A percentile compares a stretch with the other conserved stretches of the same genome.
Conservation (phyloP, 2,113 vertebrate species). For the Elaphurus davidianus region DNA sequence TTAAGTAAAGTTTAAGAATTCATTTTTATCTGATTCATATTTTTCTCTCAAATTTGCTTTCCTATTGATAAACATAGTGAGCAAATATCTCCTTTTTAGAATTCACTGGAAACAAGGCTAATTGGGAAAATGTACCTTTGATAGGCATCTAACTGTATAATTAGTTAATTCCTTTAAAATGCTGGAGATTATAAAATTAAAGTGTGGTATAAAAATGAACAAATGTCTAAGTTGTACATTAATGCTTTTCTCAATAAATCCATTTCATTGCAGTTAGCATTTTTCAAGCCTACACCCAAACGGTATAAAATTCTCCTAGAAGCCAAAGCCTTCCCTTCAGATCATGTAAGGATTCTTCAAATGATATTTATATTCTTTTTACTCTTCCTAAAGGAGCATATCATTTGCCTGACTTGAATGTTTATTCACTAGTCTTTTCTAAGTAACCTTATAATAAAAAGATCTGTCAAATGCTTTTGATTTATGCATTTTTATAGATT, state of each 20-base stretch:
- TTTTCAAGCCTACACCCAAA: conserved; percentile 92
- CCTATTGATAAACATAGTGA: conserved; percentile 23
- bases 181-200: conserved; percentile 10
- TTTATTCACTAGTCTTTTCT: conserved; percentile 78
- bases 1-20: conserved; percentile 23
- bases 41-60: conserved; percentile 4
- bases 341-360: conserved; percentile 90
- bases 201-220: conserved; percentile 35
- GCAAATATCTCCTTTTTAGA: neutral
- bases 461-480: conserved; percentile 78
- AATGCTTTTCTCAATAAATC: conserved; percentile 57
- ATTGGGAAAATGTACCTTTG: conserved; percentile 4
- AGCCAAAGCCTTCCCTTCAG: conserved; percentile 94
- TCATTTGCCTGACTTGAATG: conserved; percentile 74
- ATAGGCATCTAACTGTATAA: conserved; percentile 5
- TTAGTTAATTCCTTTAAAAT: conserved; percentile 48
- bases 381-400: conserved; percentile 55
- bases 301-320: conserved; percentile 95
- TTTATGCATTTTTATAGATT: conserved; percentile 76
- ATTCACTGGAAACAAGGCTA: conserved; percentile 4
- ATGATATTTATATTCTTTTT: conserved; percentile 78
- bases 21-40: conserved; percentile 17
- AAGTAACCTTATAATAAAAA: conserved; percentile 75
- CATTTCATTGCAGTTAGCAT: conserved; percentile 88
- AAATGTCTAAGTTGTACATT: conserved; percentile 56